Evolutionary conservation across 1,140 invertebrate species (phyloP).

Genomic region (Lycorma delicatula): DNA sequence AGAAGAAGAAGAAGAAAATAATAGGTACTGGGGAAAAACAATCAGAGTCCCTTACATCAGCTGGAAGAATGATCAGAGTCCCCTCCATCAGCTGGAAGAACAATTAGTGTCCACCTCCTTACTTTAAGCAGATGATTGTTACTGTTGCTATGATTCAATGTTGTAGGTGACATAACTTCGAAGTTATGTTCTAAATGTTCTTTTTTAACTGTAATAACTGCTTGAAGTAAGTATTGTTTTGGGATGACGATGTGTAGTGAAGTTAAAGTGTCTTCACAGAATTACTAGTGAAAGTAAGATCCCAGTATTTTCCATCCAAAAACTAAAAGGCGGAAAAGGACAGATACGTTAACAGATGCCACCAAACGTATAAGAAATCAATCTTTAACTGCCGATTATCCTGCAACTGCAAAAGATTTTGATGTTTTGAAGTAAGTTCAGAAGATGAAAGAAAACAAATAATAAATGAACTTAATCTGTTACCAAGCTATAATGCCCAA

Average conservation of each 20-base stretch:
- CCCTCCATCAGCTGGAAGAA: background rate
- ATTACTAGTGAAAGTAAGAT: conserved; percentile 1
- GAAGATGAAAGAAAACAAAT: background rate
- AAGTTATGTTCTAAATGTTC: no score
- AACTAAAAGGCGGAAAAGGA: background rate
- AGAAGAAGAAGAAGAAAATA: background rate
- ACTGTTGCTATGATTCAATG: no score
- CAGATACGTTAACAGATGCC: background rate
- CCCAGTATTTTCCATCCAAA: background rate
- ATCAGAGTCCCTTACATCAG: background rate
- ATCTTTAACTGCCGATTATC: background rate
- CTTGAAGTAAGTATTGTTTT: no score
- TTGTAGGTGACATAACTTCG: no score
- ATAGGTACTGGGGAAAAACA: background rate
- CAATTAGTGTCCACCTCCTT: background rate
- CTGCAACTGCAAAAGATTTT: conserved; percentile 17
- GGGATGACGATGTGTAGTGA: no score
- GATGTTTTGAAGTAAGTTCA: conserved; percentile 17
- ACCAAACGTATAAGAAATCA: conserved; percentile 8
- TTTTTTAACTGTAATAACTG: no score
- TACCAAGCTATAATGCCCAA: conserved; percentile 1
- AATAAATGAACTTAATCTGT: conserved; percentile 4
- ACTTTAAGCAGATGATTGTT: background rate
- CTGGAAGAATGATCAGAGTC: background rate
- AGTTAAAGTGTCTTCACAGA: no score